Evolutionary conservation across 2,797 vertebrate species (phyloP).

Genomic region (Phalanger gymnotis): DNA sequence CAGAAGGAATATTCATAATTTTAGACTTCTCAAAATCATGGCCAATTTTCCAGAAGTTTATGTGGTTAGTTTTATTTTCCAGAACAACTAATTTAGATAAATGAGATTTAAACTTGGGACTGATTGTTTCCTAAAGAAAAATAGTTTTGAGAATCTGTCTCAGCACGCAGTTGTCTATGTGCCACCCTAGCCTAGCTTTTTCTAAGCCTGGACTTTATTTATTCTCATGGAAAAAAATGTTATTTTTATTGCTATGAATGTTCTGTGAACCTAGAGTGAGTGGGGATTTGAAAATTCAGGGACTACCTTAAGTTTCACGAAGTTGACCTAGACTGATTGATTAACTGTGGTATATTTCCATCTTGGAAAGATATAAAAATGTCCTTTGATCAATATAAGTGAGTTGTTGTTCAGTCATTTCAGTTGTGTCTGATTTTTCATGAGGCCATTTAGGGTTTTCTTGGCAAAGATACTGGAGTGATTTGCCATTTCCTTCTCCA

Average conservation of each 20-base stretch:
- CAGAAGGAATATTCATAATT: conserved; percentile 25
- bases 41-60: neutral
- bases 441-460: too few relatives aligned
- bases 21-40: conserved; percentile 58
- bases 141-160: neutral
- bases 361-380: conserved; percentile 40
- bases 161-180: neutral
- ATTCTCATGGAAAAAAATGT: conserved; percentile 31
- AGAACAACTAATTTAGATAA: conserved; percentile 35
- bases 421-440: too few relatives aligned
- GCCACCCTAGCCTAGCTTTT: neutral
- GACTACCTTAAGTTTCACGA: conserved; percentile 41
- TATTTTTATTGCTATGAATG: conserved; percentile 54
- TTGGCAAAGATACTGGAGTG: too few relatives aligned
- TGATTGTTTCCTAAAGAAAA: neutral
- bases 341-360: conserved; percentile 49
- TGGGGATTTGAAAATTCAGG: conserved; percentile 54
- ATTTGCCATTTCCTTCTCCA: too few relatives aligned
- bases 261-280: conserved; percentile 58
- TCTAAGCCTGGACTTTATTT: conserved; percentile 45
- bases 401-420: too few relatives aligned
- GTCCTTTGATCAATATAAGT: conserved; percentile 55
- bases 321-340: neutral
- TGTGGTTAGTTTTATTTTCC: conserved; percentile 25
- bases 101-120: conserved; percentile 31